Evolutionary conservation across 2,888 invertebrate species (phyloP), one percentile per base, ranked within the genome.

Genomic region (Microchrysa polita): DNA sequence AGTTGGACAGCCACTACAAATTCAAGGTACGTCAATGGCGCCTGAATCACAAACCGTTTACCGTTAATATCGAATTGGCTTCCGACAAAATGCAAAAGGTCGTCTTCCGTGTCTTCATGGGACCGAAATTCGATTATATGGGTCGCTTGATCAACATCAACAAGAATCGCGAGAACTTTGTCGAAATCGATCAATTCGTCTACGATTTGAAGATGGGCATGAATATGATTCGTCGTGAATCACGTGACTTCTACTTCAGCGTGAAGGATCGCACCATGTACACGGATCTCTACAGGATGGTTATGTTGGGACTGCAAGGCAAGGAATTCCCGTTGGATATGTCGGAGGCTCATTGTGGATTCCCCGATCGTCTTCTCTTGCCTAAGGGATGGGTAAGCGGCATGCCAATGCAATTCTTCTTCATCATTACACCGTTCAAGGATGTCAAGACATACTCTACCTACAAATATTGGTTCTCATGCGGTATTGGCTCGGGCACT

Each of bases 31-130:
- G 90, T 67, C 92, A 92, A 81, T 87, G 88, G 77, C 91, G 93
- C 78, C 85, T 93, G 44, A 91, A 91, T 84, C 90, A 92, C 85
- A 88, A 91, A 76, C 87, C 88, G 1, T 93, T 92, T 87, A 86
- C 85, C 73, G 87, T 90, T 76, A 87, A 86, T 74, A 82, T 92
- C 77, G 85, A 88, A 57, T 83, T 92, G 20, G 86, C 87, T 72
- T 87, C 91, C 72, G 88, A 90, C 69, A 87, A 88, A 76, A 83
- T 86, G 12, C 84, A 84, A 52, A 87, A 89, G 75, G 90, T 88
- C 2, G 86, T 88, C n/a, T 82, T 92, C 73, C 89, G 89, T 78
- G 83, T 91, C 23, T 93, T 90, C 87, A 79, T 92, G 55, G 92
- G 90, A 77, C 92, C 92, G 7, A 92, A 91, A 82, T 90, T 88